A percentile compares a stretch with the other conserved stretches of the same genome.
Evolutionary conservation across 2,888 invertebrate genomes (phyloP).

Genomic region (Aphodius sticticus): DNA sequence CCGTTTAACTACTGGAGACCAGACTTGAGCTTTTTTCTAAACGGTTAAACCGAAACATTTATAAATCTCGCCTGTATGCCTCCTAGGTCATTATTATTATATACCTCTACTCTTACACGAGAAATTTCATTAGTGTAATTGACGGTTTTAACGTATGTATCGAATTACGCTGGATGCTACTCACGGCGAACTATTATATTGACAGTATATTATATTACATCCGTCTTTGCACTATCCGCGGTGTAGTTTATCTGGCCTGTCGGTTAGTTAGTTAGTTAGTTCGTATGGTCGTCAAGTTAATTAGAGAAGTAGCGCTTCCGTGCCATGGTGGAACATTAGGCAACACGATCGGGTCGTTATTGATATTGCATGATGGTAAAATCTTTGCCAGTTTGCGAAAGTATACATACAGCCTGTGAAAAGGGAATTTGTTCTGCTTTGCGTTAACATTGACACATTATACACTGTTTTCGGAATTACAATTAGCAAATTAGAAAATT

Average conservation of each 20-base stretch:
- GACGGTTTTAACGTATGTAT: slow-evolving; percentile 39
- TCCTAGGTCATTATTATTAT: slow-evolving; percentile 4
- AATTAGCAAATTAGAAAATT: no score
- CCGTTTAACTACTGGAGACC: background rate
- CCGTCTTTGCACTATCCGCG: slow-evolving; percentile 33
- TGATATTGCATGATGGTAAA: background rate
- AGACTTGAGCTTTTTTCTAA: background rate
- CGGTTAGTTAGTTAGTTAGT: slow-evolving; percentile 7
- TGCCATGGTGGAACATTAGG: background rate
- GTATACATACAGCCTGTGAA: no score
- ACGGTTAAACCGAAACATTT: background rate
- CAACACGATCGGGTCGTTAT: background rate
- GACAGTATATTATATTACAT: slow-evolving; percentile 44
- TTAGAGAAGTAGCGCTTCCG: slow-evolving; percentile 22
- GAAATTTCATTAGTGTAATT: slow-evolving; percentile 44
- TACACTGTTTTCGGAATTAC: no score
- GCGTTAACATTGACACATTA: no score
- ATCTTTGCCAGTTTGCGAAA: no score
- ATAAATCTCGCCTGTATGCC: background rate
- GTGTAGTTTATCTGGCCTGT: background rate
- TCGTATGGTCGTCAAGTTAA: slow-evolving; percentile 8
- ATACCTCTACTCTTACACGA: background rate
- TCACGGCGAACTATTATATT: slow-evolving; percentile 40
- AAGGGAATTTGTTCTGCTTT: no score
- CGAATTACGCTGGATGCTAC: slow-evolving; percentile 37